These are phyloP conservation scores for Aphrophora alni DNA, from an alignment of 2,888 invertebrate genomes.

Conservation along the genomic window DNA sequence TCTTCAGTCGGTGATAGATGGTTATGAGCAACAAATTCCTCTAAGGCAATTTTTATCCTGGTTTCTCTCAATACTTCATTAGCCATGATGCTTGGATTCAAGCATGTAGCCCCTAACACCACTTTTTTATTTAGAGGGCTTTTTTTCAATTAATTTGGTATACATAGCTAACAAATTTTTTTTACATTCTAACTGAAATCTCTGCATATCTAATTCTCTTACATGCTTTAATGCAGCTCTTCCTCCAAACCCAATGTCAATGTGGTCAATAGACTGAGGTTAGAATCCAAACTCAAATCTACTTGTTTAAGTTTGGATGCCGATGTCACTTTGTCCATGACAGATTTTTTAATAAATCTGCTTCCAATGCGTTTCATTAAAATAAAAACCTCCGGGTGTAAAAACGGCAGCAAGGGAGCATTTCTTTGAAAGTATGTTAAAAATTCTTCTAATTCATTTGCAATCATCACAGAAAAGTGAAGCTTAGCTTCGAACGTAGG, in stretches of 20 bases:
- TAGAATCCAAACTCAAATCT: neutral
- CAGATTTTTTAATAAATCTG: neutral
- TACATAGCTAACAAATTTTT: neutral
- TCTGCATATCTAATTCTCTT: neutral
- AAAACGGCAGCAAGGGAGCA: neutral
- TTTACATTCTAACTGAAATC: constrained; percentile 2
- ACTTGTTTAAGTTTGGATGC: neutral
- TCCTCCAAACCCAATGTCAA: neutral
- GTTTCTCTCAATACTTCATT: neutral
- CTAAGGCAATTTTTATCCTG: neutral
- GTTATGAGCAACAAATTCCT: neutral
- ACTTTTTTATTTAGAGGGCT: neutral
- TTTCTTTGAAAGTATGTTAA: neutral
- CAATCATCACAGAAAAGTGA: neutral
- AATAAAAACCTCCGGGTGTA: neutral
- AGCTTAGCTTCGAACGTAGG: neutral
- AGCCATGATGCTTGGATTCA: neutral
- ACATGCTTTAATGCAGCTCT: neutral
- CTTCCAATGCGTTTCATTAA: neutral
- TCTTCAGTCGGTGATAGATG: neutral
- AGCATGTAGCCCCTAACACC: neutral
- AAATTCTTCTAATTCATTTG: neutral
- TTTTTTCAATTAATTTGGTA: neutral
- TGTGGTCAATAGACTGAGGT: neutral
- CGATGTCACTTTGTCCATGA: neutral